phyloP scores from a whole-genome alignment of 2,797 vertebrate species.

The Psittacula derbiana region DNA sequence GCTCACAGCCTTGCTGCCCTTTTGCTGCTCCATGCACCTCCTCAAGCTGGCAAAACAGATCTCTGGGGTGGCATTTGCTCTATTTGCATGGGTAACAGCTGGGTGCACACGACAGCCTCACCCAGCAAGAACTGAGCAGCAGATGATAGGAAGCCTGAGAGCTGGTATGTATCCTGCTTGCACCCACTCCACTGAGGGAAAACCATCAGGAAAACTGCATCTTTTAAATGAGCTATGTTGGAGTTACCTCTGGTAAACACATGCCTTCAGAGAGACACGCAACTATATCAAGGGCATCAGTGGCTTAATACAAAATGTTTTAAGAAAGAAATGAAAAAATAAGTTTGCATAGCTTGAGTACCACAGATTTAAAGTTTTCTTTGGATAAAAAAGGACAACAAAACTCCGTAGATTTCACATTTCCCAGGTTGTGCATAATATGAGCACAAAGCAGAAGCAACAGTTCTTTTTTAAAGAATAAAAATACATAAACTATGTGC shows the following conservation, averaged over 20 bases:
- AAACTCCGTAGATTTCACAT: not conserved
- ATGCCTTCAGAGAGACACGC: not conserved
- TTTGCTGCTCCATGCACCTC: not conserved
- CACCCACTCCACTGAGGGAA: fast-evolving
- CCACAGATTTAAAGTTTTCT: not conserved
- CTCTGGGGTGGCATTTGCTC: fast-evolving
- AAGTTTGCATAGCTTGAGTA: not conserved
- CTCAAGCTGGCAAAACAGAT: not conserved
- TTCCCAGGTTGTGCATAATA: not conserved
- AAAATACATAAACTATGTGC: not conserved
- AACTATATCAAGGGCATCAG: not conserved
- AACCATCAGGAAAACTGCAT: not conserved
- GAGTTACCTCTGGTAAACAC: not conserved
- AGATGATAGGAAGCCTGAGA: not conserved
- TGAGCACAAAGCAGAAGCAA: not conserved
- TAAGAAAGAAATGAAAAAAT: not conserved
- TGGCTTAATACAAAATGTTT: not conserved
- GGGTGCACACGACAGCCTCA: not conserved
- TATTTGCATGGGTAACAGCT: not conserved
- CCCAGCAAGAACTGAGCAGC: not conserved
- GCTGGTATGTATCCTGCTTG: not conserved
- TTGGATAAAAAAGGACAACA: not conserved
- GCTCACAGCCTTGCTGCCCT: not conserved
- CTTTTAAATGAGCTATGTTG: not conserved
- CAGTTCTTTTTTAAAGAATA: not conserved